These are phyloP conservation scores for Drosophila repleta DNA, from an alignment of 1,140 invertebrate species.

Conservation along the genomic window DNA sequence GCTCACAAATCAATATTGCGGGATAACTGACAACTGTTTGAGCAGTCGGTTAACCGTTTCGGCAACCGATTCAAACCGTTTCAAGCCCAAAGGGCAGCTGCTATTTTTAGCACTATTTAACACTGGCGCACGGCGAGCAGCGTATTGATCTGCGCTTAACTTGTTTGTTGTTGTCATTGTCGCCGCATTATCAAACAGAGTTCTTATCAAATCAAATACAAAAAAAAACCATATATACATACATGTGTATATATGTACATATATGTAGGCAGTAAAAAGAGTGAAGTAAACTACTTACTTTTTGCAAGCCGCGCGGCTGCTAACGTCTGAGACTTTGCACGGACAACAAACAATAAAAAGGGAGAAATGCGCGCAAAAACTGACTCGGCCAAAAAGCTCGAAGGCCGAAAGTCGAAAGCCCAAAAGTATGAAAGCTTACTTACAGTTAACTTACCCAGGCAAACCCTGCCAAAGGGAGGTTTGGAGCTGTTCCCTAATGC, in stretches of 20 bases:
- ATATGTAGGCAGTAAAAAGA: too few relatives aligned
- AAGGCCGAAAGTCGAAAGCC: conserved; percentile 4
- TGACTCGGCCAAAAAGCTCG: conserved; percentile 33
- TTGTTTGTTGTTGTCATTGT: conserved; percentile 7
- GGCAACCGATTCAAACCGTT: too few relatives aligned
- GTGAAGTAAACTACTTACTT: conserved; percentile 50
- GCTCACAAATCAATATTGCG: too few relatives aligned
- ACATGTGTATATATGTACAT: too few relatives aligned
- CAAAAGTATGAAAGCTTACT: conserved; percentile 6
- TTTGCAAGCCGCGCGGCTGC: conserved; percentile 21
- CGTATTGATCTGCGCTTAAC: background rate
- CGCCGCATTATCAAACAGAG: conserved; percentile 37
- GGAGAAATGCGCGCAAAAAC: conserved; percentile 15
- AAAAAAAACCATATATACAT: too few relatives aligned
- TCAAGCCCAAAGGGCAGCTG: background rate
- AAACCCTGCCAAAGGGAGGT: background rate
- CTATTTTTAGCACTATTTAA: background rate
- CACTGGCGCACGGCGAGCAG: background rate
- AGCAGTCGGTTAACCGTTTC: background rate
- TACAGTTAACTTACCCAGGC: conserved; percentile 11
- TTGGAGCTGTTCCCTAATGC: background rate
- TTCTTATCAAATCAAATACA: conserved; percentile 48
- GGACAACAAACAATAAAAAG: conserved; percentile 28
- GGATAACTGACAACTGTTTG: background rate
- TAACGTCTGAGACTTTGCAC: conserved; percentile 43